Evolutionary conservation across 2,113 vertebrate species (phyloP).

Genomic region (Salminus brasiliensis): DNA sequence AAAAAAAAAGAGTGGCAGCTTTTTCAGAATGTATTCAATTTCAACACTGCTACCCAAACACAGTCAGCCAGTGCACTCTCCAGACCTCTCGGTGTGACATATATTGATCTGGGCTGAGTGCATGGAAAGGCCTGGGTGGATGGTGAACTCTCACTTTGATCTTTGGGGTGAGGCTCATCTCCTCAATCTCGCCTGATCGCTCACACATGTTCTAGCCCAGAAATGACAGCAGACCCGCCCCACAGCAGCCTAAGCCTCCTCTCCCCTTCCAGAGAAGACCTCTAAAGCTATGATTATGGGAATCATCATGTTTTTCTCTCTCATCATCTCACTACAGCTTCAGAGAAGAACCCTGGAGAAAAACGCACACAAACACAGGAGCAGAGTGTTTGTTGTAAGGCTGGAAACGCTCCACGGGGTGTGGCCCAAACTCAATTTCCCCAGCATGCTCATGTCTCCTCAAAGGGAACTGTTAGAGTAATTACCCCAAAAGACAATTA

Average conservation of each 20-base stretch:
- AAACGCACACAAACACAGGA: not conserved
- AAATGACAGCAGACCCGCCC: slow-evolving; percentile 34
- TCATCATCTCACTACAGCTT: slow-evolving; percentile 8
- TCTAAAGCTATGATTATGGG: slow-evolving; percentile 32
- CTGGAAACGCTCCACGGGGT: not conserved
- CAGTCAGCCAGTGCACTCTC: not conserved
- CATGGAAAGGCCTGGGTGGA: slow-evolving; percentile 1
- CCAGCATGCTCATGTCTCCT: not conserved
- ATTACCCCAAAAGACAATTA: not conserved
- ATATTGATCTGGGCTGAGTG: slow-evolving; percentile 13
- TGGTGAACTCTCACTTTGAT: slow-evolving; percentile 25
- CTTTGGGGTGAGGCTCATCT: slow-evolving; percentile 10
- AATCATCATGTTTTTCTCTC: slow-evolving; percentile 4
- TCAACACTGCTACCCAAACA: not conserved
- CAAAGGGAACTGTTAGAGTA: not conserved
- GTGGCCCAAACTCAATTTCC: not conserved
- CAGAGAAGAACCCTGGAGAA: not conserved
- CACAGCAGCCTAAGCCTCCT: slow-evolving; percentile 3
- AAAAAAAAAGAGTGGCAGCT: too few relatives aligned
- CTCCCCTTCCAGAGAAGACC: not conserved
- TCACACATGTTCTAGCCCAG: slow-evolving; percentile 46
- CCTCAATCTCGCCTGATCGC: slow-evolving; percentile 8
- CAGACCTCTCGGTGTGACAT: not conserved
- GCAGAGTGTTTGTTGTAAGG: not conserved
- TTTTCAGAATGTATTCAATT: not conserved